phyloP scores from a whole-genome alignment of 2,888 invertebrate species.

The Ophraella communa region DNA sequence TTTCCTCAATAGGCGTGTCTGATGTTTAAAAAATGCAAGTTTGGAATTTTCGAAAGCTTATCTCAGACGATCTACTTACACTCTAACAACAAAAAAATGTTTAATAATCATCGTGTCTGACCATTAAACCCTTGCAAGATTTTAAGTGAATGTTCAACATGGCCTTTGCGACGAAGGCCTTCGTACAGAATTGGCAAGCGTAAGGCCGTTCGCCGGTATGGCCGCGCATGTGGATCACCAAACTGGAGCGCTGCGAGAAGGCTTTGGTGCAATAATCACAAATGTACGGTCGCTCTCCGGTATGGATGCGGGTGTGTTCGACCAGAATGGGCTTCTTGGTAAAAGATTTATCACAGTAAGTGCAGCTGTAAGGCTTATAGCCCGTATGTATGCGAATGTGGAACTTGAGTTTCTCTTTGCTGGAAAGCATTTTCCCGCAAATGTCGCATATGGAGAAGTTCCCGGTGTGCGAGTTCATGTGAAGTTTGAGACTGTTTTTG shows the following conservation, averaged over 20 bases:
- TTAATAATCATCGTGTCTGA: constrained; percentile 26
- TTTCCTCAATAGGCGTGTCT: no score
- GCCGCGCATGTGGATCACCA: constrained; percentile 70
- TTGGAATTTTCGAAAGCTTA: no score
- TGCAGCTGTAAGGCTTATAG: constrained; percentile 56
- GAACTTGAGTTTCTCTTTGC: constrained; percentile 63
- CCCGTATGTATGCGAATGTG: constrained; percentile 56
- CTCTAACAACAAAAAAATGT: no score
- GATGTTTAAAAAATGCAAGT: no score
- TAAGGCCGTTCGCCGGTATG: constrained; percentile 70
- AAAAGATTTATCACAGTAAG: constrained; percentile 56
- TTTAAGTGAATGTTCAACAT: constrained; percentile 69
- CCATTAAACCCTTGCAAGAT: constrained; percentile 55
- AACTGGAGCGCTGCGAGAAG: constrained; percentile 69
- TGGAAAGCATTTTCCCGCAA: constrained; percentile 66
- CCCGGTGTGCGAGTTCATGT: constrained; percentile 62
- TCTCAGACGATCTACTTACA: no score
- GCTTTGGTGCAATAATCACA: constrained; percentile 69
- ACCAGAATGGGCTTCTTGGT: constrained; percentile 57
- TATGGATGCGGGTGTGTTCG: constrained; percentile 57
- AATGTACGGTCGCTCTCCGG: constrained; percentile 57
- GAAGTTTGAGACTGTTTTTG: constrained; percentile 57
- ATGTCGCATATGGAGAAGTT: constrained; percentile 65
- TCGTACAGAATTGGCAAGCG: constrained; percentile 65
- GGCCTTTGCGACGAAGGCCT: constrained; percentile 69